A percentile compares a stretch with the other conserved stretches of the same genome.
phyloP scores from a whole-genome alignment of 1,140 invertebrate genomes.

The Octopus bimaculoides region DNA sequence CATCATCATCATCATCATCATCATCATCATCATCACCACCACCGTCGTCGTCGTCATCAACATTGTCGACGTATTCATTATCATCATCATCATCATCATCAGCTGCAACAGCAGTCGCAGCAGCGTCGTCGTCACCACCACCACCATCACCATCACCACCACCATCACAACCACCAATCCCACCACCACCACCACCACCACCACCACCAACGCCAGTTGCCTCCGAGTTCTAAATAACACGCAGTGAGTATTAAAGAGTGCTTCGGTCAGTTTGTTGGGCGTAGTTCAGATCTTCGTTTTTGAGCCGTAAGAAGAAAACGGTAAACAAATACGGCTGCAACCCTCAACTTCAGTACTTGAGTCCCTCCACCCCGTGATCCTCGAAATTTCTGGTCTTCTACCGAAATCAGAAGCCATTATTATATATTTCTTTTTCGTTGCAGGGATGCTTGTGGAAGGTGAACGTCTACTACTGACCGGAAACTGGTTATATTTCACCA shows the following conservation, averaged over 20 bases:
- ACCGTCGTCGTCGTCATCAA: not conserved
- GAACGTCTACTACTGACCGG: slow-evolving; percentile 31
- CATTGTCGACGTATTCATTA: too few relatives aligned
- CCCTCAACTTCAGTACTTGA: too few relatives aligned
- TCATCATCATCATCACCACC: not conserved
- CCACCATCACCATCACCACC: not conserved
- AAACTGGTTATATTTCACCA: slow-evolving; percentile 33
- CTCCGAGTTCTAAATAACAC: not conserved
- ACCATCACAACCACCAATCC: not conserved
- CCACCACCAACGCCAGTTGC: not conserved
- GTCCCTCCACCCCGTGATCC: too few relatives aligned
- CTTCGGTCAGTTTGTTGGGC: too few relatives aligned
- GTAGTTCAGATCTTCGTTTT: too few relatives aligned
- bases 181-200: not conserved
- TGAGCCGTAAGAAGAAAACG: too few relatives aligned
- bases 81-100: not conserved
- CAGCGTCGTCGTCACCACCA: not conserved
- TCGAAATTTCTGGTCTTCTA: too few relatives aligned
- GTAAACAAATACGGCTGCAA: too few relatives aligned
- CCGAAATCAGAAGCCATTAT: too few relatives aligned
- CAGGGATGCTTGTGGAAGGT: slow-evolving; percentile 44
- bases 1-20: slow-evolving; percentile 9
- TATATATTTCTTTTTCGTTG: not conserved
- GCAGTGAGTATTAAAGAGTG: too few relatives aligned
- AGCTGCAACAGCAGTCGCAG: not conserved